Conservation (phyloP, 2,888 invertebrate genomes). For the Tridacna crocea region DNA sequence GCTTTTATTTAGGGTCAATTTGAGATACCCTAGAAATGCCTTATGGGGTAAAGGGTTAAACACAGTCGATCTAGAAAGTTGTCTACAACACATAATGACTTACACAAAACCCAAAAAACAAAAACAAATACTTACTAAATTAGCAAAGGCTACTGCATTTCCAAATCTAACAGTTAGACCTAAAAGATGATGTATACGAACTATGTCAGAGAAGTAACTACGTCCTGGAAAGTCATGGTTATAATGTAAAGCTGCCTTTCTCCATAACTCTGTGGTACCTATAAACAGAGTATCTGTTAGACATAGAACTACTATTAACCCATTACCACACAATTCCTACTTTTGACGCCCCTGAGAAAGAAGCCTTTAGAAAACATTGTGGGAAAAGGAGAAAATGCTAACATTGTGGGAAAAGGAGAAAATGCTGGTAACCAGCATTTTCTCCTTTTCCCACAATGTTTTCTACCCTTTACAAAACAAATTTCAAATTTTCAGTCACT, state of each 20-base stretch:
- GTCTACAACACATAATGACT: too few relatives aligned
- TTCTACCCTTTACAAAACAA: too few relatives aligned
- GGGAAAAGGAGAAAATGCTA: neutral
- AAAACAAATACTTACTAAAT: conserved; percentile 73
- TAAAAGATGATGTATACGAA: conserved; percentile 81
- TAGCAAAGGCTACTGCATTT: conserved; percentile 81
- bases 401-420: neutral
- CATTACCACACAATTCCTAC: too few relatives aligned
- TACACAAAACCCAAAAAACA: too few relatives aligned
- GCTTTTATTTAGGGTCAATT: too few relatives aligned
- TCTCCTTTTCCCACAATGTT: neutral
- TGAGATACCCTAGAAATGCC: too few relatives aligned
- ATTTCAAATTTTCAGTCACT: too few relatives aligned
- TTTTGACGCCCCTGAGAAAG: too few relatives aligned
- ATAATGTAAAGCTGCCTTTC: conserved; percentile 80
- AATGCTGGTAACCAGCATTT: neutral
- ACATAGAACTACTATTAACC: too few relatives aligned
- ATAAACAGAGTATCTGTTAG: neutral
- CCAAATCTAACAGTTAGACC: conserved; percentile 81
- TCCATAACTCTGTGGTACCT: conserved; percentile 81
- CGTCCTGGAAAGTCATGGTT: conserved; percentile 67
- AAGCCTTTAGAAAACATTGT: too few relatives aligned
- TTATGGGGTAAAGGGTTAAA: too few relatives aligned
- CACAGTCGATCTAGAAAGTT: too few relatives aligned
- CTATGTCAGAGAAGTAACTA: conserved; percentile 83